These are phyloP conservation scores for Phataginus tetradactyla DNA, from an alignment of 2,797 vertebrate genomes.

Conservation along the genomic window DNA sequence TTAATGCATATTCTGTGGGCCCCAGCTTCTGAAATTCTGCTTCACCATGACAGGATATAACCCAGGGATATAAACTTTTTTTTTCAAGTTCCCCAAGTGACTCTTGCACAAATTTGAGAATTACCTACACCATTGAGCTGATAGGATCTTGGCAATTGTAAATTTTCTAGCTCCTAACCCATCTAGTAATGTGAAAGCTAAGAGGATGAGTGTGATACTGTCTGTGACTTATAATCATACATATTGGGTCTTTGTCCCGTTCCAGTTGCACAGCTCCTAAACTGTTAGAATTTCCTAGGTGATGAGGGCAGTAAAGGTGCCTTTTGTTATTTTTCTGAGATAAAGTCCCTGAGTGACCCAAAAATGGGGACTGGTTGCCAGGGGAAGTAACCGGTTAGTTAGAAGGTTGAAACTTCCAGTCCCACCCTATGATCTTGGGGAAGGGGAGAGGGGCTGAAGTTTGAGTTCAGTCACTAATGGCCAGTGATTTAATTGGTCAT, in stretches of 20 bases:
- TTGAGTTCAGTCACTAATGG: not conserved
- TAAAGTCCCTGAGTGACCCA: not conserved
- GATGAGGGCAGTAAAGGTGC: not conserved
- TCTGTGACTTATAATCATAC: not conserved
- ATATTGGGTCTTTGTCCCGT: not conserved
- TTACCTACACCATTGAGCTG: not conserved
- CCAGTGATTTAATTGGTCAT: not conserved
- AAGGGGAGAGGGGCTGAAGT: not conserved
- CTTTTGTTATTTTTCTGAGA: not conserved
- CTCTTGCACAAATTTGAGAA: not conserved
- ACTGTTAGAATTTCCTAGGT: not conserved
- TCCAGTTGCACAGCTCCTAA: not conserved
- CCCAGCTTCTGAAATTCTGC: not conserved
- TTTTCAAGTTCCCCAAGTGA: not conserved
- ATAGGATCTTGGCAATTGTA: not conserved
- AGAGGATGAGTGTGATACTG: not conserved
- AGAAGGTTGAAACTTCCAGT: not conserved
- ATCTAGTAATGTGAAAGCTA: not conserved
- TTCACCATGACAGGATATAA: not conserved
- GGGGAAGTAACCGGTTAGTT: not conserved
- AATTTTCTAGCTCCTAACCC: not conserved
- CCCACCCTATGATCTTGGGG: not conserved
- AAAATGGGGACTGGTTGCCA: not conserved
- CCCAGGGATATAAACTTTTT: not conserved
- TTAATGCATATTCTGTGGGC: not conserved